Conservation (phyloP, 2,888 invertebrate species). For the Beris morrisii region DNA sequence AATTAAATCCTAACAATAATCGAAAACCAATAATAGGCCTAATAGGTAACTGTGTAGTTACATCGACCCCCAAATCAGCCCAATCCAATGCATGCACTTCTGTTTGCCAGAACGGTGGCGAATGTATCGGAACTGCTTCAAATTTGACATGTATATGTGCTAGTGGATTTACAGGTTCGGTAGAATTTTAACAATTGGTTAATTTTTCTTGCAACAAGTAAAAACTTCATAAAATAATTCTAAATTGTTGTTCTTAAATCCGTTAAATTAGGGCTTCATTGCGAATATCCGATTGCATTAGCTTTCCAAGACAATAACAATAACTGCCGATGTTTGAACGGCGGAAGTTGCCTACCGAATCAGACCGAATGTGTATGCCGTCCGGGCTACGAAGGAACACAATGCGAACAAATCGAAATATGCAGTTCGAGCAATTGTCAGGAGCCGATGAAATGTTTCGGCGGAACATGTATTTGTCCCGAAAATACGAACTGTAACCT, state of each 20-base stretch:
- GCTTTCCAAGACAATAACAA: constrained; percentile 42
- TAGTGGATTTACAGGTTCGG: constrained; percentile 67
- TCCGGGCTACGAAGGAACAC: constrained; percentile 51
- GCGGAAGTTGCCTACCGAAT: constrained; percentile 54
- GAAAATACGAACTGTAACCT: constrained; percentile 58
- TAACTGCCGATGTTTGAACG: constrained; percentile 51
- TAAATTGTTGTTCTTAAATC: background rate
- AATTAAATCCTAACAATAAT: constrained; percentile 1
- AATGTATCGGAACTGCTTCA: constrained; percentile 66
- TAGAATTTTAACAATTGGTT: constrained; percentile 17
- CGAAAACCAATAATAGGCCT: constrained; percentile 46
- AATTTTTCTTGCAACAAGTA: background rate
- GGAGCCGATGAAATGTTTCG: constrained; percentile 53
- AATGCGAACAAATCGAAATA: constrained; percentile 52
- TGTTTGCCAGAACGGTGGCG: constrained; percentile 71
- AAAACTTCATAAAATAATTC: constrained; percentile 1
- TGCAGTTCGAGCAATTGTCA: constrained; percentile 51
- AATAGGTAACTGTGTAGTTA: constrained; percentile 55
- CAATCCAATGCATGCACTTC: constrained; percentile 56
- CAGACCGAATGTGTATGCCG: constrained; percentile 54
- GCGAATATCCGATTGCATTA: constrained; percentile 48
- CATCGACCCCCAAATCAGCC: constrained; percentile 50
- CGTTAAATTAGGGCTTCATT: constrained; percentile 50
- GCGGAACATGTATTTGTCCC: constrained; percentile 54
- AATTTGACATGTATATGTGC: constrained; percentile 74